These are phyloP conservation scores for Carassius carassius DNA, from an alignment of 2,113 vertebrate species.

Conservation along the genomic window DNA sequence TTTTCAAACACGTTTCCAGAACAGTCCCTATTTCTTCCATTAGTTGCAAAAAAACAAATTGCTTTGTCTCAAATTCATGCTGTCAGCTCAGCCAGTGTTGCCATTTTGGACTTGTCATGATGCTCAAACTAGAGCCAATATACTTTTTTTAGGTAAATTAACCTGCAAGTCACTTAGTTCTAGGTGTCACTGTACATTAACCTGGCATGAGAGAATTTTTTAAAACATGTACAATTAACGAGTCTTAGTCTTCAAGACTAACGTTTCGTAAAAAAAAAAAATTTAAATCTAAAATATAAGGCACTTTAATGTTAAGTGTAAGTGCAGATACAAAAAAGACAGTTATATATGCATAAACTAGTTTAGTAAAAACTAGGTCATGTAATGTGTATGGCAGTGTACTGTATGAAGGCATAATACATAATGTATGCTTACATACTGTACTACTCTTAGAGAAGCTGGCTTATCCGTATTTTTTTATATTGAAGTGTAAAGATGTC, in stretches of 20 bases:
- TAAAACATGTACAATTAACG: neutral
- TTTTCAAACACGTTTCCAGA: neutral
- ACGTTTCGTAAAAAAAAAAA: neutral
- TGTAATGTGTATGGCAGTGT: neutral
- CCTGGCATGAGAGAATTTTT: neutral
- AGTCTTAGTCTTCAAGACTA: neutral
- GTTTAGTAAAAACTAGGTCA: slow-evolving; percentile 12
- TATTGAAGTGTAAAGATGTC: neutral
- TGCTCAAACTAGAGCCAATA: neutral
- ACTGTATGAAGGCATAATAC: neutral
- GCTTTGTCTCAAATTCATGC: neutral
- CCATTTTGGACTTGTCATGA: neutral
- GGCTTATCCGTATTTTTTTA: neutral
- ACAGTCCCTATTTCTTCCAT: neutral
- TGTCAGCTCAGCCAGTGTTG: neutral
- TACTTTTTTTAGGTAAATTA: neutral
- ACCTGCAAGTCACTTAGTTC: neutral
- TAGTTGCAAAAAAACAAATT: neutral
- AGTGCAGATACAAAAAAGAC: neutral
- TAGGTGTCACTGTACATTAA: neutral
- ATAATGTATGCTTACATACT: neutral
- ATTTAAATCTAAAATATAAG: neutral
- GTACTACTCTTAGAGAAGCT: neutral
- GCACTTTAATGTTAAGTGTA: neutral
- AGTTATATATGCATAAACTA: neutral